A percentile compares a stretch with the other conserved stretches of the same genome.
These are phyloP conservation scores for Sinotaia quadrata DNA, from an alignment of 2,888 invertebrate genomes.

Conservation along the genomic window DNA sequence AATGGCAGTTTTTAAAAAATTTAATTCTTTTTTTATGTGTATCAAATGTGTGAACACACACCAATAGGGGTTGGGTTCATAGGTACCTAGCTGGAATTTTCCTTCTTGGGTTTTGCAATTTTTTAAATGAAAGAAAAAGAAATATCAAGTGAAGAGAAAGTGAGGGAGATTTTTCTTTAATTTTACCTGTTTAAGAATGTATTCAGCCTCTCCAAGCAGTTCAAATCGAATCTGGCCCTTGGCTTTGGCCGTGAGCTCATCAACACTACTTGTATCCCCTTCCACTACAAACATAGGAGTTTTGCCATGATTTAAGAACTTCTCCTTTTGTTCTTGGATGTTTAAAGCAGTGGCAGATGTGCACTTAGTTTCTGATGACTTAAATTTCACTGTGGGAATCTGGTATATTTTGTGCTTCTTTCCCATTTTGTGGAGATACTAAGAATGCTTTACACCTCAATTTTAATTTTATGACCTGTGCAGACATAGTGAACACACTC, in stretches of 20 bases:
- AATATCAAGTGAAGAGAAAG: too few species aligned
- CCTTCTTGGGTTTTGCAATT: too few species aligned
- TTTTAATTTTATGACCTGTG: too few species aligned
- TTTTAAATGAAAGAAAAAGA: too few species aligned
- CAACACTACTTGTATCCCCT: constrained; percentile 47
- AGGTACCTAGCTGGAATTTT: too few species aligned
- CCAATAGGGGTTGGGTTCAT: too few species aligned
- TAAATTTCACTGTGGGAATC: constrained; percentile 24
- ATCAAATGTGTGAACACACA: too few species aligned
- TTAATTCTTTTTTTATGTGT: too few species aligned
- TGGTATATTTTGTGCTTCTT: constrained; percentile 25
- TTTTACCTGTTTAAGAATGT: constrained; percentile 61
- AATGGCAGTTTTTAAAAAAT: too few species aligned
- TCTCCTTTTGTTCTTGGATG: constrained; percentile 64
- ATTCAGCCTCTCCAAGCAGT: constrained; percentile 59
- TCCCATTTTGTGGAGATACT: constrained; percentile 1
- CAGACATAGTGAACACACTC: too few species aligned
- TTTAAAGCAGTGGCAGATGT: constrained; percentile 51
- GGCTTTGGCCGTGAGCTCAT: constrained; percentile 52
- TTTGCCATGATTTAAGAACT: constrained; percentile 63
- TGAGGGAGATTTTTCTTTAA: too few species aligned
- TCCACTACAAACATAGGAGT: constrained; percentile 60
- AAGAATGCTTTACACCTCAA: too few species aligned
- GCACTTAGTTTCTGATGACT: constrained; percentile 24
- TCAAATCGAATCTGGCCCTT: constrained; percentile 64